Evolutionary conservation across 2,797 vertebrate species (phyloP), one percentile per base, ranked within the genome.

Genomic region (Cetoscarus ocellatus): DNA sequence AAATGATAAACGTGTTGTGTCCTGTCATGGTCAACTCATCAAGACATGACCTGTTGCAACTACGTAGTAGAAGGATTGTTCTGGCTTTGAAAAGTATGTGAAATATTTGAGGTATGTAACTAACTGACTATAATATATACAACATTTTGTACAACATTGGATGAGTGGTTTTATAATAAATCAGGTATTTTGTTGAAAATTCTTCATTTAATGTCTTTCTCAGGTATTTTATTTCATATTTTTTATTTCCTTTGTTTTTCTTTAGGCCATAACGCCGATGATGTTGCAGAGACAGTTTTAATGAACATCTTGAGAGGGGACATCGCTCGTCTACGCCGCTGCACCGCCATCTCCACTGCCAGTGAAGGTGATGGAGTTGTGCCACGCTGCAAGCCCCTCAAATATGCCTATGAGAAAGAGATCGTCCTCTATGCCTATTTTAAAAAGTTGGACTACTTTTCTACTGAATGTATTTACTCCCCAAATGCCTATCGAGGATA

Each of bases 401-500:
- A 96, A 75, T 95, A 97, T 1, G 95, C 96, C 2, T 98, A 97
- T 1, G 96, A 98, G 89, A 98, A 98, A 80, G 97, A 98, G 92
- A 98, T 98, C 1, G 97, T 98, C 43, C 91, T 98, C 34, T 98
- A 97, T 0, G 97, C 96, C 8, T 96, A 98, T 83, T 98, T 98
- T 75, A 96, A 96, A 39, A 96, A 94, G 76, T 79, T 98, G 7
- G 94, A 96, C 91, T 98, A 98, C 90, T 97, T 98, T 81, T 97
- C 96, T 18, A 97, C 96, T 0, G 97, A 98, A 81, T 97, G 97
- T 2, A 93, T 96, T 39, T 97, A 97, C 64, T 96, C 97, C 0
- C 96, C 96, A n/a, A 96, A 97, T 17, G 96, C 97, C n/a, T 97
- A 97, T 82, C 94, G 96, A 0, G 96, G 96, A 17, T 73, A 97